These are phyloP conservation scores for Hoplias malabaricus DNA, from an alignment of 2,113 vertebrate genomes.

Conservation along the genomic window DNA sequence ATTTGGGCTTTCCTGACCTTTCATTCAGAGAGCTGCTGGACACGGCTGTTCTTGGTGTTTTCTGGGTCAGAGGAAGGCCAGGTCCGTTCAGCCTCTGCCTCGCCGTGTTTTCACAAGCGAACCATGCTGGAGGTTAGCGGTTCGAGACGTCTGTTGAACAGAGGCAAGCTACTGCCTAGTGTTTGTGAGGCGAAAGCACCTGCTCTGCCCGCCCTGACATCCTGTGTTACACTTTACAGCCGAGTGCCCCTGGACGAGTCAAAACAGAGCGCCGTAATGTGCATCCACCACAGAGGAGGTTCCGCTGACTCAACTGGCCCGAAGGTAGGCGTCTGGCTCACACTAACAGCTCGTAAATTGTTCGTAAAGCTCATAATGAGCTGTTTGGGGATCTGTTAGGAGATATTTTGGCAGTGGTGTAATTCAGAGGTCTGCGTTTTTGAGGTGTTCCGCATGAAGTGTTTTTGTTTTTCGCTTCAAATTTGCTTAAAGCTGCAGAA, in stretches of 20 bases:
- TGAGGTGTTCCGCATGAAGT: neutral
- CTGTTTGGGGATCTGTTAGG: neutral
- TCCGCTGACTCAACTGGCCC: neutral
- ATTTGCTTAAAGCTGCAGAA: neutral
- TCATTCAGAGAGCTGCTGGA: slow-evolving; percentile 33
- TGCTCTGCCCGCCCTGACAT: neutral
- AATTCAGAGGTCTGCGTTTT: neutral
- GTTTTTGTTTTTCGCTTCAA: neutral
- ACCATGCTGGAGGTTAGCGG: neutral
- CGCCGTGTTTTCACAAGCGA: neutral
- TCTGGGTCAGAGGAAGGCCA: neutral
- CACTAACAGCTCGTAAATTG: slow-evolving; percentile 1
- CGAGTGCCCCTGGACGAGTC: neutral
- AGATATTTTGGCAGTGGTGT: neutral
- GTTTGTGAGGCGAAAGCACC: slow-evolving; percentile 8
- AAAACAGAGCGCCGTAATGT: neutral
- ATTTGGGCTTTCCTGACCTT: slow-evolving; percentile 48
- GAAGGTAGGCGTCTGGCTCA: neutral
- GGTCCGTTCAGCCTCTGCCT: neutral
- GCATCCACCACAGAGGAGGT: neutral
- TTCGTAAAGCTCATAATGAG: slow-evolving; percentile 17
- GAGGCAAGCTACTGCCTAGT: neutral
- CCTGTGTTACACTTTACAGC: slow-evolving; percentile 6
- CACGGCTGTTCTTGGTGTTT: slow-evolving; percentile 1
- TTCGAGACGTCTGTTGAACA: neutral